Evolutionary conservation across 2,888 invertebrate species (phyloP).

Genomic region (Caenorhabditis uteleia): DNA sequence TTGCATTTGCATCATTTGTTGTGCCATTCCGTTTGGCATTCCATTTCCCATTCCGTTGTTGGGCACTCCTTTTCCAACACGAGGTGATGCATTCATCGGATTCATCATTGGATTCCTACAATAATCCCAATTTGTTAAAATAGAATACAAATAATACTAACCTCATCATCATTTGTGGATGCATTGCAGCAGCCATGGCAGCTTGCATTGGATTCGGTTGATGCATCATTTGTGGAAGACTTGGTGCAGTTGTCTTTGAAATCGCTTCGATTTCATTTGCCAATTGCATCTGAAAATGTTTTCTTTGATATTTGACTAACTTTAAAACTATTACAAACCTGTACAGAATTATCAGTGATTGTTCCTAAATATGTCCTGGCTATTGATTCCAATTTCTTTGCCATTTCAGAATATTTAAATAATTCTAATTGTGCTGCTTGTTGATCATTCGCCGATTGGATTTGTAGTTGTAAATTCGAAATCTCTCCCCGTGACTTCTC

Average conservation of each 20-base stretch:
- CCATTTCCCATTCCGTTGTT: conserved; percentile 18
- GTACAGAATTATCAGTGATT: conserved; percentile 5
- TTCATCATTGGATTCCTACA: conserved; percentile 31
- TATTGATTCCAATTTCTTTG: conserved; percentile 15
- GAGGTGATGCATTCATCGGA: conserved; percentile 20
- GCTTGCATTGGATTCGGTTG: conserved; percentile 6
- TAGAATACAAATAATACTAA: not conserved
- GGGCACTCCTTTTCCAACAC: conserved; percentile 27
- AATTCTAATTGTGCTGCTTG: conserved; percentile 10
- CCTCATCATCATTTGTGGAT: conserved; percentile 37
- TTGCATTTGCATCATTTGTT: conserved; percentile 25
- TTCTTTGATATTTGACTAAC: too few relatives aligned
- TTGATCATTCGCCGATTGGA: conserved; percentile 13
- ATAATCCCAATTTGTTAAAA: not conserved
- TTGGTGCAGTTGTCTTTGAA: conserved; percentile 1
- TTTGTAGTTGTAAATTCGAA: conserved; percentile 1
- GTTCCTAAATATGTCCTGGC: conserved; percentile 10
- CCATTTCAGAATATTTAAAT: conserved; percentile 8
- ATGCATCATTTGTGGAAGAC: conserved; percentile 15
- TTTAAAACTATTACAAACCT: too few relatives aligned
- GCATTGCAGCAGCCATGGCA: conserved; percentile 20
- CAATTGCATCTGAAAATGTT: too few relatives aligned
- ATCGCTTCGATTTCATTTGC: conserved; percentile 8
- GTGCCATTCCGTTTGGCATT: conserved; percentile 7
- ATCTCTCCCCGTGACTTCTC: conserved; percentile 9